Percentiles rank a stretch among this genome's conserved stretches.
Evolutionary conservation across 2,113 vertebrate species (phyloP).

Genomic region (Echinops telfairi): DNA sequence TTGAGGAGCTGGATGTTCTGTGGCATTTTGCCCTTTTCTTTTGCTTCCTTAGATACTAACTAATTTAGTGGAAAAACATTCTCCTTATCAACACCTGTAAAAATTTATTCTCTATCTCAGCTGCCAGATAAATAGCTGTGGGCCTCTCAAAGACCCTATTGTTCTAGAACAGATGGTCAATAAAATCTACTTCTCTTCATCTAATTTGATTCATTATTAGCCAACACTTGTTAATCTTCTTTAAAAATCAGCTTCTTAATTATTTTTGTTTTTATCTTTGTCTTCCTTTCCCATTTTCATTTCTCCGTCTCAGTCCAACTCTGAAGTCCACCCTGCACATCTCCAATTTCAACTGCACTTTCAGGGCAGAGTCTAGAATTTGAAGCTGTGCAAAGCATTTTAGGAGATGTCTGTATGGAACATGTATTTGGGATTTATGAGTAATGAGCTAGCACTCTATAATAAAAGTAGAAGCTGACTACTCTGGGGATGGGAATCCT

Average conservation of each 20-base stretch:
- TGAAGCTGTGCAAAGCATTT: not conserved
- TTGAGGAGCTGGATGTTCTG: not conserved
- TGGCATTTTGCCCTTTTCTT: not conserved
- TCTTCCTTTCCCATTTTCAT: not conserved
- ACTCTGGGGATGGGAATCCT: not conserved
- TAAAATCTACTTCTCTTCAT: not conserved
- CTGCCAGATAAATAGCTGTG: not conserved
- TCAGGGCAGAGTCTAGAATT: not conserved
- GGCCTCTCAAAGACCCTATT: not conserved
- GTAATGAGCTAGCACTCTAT: not conserved
- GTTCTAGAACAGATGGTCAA: not conserved
- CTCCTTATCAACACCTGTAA: not conserved
- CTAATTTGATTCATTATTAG: slow-evolving; percentile 43
- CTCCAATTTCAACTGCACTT: slow-evolving; percentile 20
- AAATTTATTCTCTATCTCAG: not conserved
- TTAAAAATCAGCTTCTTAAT: not conserved
- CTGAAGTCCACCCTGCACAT: not conserved
- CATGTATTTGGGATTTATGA: not conserved
- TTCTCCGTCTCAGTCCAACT: not conserved
- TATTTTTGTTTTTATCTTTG: not conserved
- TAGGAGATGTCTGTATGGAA: not conserved
- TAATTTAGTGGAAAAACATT: slow-evolving; percentile 13
- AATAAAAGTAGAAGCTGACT: not conserved
- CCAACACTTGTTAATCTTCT: slow-evolving; percentile 1
- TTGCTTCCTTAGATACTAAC: not conserved